Base-by-base conservation (phyloP, 2,888 invertebrate genomes). In the Xylota sylvarum region DNA sequence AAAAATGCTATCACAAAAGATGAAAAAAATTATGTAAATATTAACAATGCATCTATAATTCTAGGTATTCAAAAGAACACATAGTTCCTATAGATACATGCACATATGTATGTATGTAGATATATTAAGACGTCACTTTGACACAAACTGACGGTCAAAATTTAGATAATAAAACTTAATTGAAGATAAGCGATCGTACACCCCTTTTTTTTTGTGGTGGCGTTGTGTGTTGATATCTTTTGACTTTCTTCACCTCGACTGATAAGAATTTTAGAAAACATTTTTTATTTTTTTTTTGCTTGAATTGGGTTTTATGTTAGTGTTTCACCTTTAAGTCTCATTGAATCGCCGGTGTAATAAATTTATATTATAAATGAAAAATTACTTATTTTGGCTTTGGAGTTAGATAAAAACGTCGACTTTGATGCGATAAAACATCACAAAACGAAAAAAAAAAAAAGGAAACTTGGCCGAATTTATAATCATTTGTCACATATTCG, bases 321-420 rank as follows among this genome's bases (percentile, higher is more conserved):
- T 50, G 52, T 43, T 48, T 40, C 17, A 55, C 17, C 37, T 50
- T 48, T 37, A 14, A 37, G 60, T 56, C 48, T 14, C 50, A 72
- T 73, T 50, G 73, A 73, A 40, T 62, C 50, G 60, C 17, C 62
- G 62, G 73, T 40, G 52, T 43, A 62, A 73, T 73, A 62, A 73
- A 73, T 73, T 48, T 40, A 56, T 70, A 62, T 62, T 62, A 52
- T 10, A 73, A 73, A 62, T 73, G 62, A 73, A 23, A 73, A 73
- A 73, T 73, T 73, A 43, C 62, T 52, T 62, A 50, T 60, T 52
- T 60, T 62, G 30, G 73, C 52, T 40, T 52, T 55, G 4, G 35
- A 7, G 12, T 58, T 48, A 58, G 72, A 73, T 62, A 73, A 73
- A 62, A 52, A 5, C 5, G 50, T 62, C 52, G 62, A 62, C 73